Conservation (phyloP, 2,797 vertebrate species). For the Sitta carolinensis region DNA sequence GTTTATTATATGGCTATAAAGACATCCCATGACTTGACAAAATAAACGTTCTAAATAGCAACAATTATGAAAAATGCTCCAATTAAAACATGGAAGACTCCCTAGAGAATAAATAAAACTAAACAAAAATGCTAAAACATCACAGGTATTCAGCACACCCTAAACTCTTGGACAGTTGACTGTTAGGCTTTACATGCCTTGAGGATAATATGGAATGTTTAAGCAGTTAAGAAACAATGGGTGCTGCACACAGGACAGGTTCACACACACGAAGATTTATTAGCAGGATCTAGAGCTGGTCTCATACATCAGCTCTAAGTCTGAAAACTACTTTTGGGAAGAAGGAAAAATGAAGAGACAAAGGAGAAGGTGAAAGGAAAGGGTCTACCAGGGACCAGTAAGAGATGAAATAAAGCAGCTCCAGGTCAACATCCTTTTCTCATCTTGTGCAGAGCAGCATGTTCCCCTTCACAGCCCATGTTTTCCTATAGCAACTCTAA, state of each 20-base stretch:
- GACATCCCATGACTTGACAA: constrained; percentile 76
- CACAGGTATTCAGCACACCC: neutral
- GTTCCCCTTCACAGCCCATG: neutral
- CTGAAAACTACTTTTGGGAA: neutral
- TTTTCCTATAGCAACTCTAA: neutral
- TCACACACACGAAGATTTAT: neutral
- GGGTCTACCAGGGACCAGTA: neutral
- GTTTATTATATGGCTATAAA: constrained; percentile 80
- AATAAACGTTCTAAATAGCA: constrained; percentile 75
- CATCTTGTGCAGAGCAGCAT: neutral
- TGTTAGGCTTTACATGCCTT: neutral
- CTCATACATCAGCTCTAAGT: neutral
- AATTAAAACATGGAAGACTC: constrained; percentile 69
- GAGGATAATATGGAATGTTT: neutral
- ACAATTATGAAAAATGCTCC: constrained; percentile 76
- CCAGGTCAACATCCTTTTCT: neutral
- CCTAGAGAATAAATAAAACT: neutral
- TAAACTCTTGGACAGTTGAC: neutral
- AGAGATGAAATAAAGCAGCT: neutral
- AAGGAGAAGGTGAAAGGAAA: neutral
- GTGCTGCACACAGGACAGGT: neutral
- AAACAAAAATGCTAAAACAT: neutral
- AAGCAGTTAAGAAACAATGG: neutral
- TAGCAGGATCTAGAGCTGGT: neutral
- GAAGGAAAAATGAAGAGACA: neutral